Evolutionary conservation across 1,140 invertebrate genomes (phyloP).

Genomic region (Pararge aegeria): DNA sequence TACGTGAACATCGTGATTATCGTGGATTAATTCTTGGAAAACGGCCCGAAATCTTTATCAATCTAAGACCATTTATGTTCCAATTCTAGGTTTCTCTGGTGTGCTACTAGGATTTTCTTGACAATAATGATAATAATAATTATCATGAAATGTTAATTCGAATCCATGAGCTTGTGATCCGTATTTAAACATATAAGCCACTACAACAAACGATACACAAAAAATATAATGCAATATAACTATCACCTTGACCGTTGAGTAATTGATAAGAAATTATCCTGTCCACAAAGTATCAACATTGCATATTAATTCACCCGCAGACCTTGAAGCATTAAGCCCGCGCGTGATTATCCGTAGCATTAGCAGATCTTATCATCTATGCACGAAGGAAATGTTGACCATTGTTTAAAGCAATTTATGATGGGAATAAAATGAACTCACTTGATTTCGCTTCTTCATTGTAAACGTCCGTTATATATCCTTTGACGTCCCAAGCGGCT

Average conservation of each 20-base stretch:
- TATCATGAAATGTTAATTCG: too few relatives aligned
- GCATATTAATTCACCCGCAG: neutral
- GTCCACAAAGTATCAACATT: neutral
- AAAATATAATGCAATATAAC: too few relatives aligned
- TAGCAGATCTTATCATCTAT: neutral
- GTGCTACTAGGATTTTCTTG: too few relatives aligned
- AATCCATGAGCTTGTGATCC: too few relatives aligned
- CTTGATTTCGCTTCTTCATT: slow-evolving; percentile 82
- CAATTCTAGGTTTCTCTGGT: too few relatives aligned
- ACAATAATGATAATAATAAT: too few relatives aligned
- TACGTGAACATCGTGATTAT: too few relatives aligned
- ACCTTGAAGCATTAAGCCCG: neutral
- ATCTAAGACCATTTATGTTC: too few relatives aligned
- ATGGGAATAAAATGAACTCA: slow-evolving; percentile 31
- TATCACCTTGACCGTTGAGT: neutral
- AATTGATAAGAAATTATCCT: neutral
- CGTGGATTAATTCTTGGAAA: too few relatives aligned
- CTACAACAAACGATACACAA: too few relatives aligned
- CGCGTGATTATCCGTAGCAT: neutral
- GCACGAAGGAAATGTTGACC: neutral
- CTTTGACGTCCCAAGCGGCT: slow-evolving; percentile 80
- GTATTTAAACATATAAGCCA: too few relatives aligned
- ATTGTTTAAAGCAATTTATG: neutral
- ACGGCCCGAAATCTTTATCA: too few relatives aligned
- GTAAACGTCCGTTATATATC: slow-evolving; percentile 89